Base-by-base conservation (phyloP, 2,888 invertebrate genomes). In the Mayetiola destructor region DNA sequence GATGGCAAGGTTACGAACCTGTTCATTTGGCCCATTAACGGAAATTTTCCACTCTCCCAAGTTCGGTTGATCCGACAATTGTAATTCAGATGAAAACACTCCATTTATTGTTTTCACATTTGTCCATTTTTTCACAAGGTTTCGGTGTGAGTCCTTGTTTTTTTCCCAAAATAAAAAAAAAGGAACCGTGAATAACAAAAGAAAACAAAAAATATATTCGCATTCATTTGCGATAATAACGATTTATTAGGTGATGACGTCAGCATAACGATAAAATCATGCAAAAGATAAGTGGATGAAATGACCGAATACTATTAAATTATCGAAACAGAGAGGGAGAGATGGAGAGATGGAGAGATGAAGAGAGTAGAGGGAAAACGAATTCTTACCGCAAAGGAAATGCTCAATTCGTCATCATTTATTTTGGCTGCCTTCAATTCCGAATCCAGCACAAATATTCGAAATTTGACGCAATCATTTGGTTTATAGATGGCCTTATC, bases 401-500 rank as follows among this genome's bases (percentile, higher is more conserved):
- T 48, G n/a, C 2, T 48, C 9, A 48, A 16, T 27, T 48, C 48
- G 16, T 12, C 27, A n/a, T 27, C 8, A 27, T 48, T 20, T 23
- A 48, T 48, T 27, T 23, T 4, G 6, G 48, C 48, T 48, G 48
- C 48, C 9, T 48, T 48, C n/a, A 48, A 9, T n/a, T 48, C 48
- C n/a, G 27, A 48, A 66, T 83, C 81, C 53, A 88, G 73, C 9
- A 83, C 78, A 42, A 88, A 71, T 8, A 84, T 83, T 64, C 93
- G 78, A 71, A 90, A 91, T 69, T 82, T 77, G 42, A 93, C 82
- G 64, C 78, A 80, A 65, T 83, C 81, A 35, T 83, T 82, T 1
- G 90, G 89, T 67, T 88, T 84, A 71, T 91, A 91, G 61, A 90
- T 82, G 23, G 87, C 81, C 70, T 88, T 85, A 71, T 91, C 91